Evolutionary conservation across 2,888 invertebrate species (phyloP), one percentile per base, ranked within the genome.

Genomic region (Mystacides longicornis): DNA sequence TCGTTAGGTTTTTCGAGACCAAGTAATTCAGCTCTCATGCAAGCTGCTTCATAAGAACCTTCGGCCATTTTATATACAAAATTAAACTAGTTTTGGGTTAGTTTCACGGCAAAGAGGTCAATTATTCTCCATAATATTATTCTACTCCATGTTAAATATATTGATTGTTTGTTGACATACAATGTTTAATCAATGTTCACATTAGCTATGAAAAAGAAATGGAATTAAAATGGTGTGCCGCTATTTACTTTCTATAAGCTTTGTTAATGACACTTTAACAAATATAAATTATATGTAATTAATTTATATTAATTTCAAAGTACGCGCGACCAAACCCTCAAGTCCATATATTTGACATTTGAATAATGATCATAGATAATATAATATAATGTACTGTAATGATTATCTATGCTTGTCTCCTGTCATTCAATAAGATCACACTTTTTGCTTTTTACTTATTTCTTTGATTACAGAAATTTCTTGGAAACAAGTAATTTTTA

Each of bases 21-120:
- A 62, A 90, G 77, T 50, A 90, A 71, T 68, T 90, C 89, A 0
- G 89, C 89, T 57, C 89, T 75, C 70, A 86, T 84, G 65, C 89
- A 87, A 56, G 87, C 89, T 67, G 86, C 82, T 69, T 86, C 83
- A 65, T 88, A 89, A 16, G 84, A 82, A 61, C 81, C 81, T 67
- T 83, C 77, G 16, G 81, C 76, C 82, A 82, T 82, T 53, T 16
- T 52, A 2, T 16, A 22, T 14, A 23, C 18, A 22, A n/a, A 4
- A 14, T 3, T 23, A 48, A 5, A 16, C 4, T 19, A 19, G 20
- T 19, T 37, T 37, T n/a, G n/a, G n/a, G n/a, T n/a, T n/a, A n/a
- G n/a, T n/a, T n/a, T n/a, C n/a, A n/a, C n/a, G n/a, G 31, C 14
- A 7, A 31, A 31, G 14, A 7, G 9, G 7, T 31, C 7, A 31